A percentile compares a stretch with the other conserved stretches of the same genome.
Conservation (phyloP, 2,888 invertebrate genomes). For the Brachypterus glaber region DNA sequence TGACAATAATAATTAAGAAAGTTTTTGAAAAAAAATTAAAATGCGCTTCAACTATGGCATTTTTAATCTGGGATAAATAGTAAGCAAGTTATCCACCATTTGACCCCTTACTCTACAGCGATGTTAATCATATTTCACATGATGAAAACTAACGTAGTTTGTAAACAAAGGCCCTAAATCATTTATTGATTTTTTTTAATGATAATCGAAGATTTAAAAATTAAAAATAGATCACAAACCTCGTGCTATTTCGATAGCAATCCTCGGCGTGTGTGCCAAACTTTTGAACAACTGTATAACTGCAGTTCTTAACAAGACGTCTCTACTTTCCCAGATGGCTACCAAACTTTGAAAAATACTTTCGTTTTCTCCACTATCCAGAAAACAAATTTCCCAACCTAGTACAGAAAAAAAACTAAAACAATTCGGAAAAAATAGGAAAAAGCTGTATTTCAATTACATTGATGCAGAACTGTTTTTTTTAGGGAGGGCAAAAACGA, state of each 20-base stretch:
- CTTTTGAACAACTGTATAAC: conserved; percentile 45
- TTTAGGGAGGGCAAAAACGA: neutral
- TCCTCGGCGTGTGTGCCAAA: conserved; percentile 34
- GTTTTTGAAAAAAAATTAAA: too few species aligned
- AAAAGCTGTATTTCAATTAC: neutral
- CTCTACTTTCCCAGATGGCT: conserved; percentile 43
- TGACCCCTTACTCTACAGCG: too few species aligned
- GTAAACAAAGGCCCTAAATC: too few species aligned
- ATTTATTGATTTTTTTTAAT: neutral
- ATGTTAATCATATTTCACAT: too few species aligned
- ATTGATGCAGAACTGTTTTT: neutral
- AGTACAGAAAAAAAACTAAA: too few species aligned
- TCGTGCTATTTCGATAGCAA: conserved; percentile 30
- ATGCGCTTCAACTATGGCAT: too few species aligned
- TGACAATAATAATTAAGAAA: too few species aligned
- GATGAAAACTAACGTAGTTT: too few species aligned
- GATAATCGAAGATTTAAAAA: conserved; percentile 1
- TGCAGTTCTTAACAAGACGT: conserved; percentile 45
- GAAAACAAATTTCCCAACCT: conserved; percentile 36
- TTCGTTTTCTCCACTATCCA: conserved; percentile 24
- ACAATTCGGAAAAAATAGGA: conserved; percentile 5
- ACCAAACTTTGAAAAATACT: conserved; percentile 37
- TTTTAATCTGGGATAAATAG: too few species aligned
- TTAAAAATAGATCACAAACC: neutral
- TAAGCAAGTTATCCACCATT: too few species aligned